Conservation (phyloP, 2,797 vertebrate genomes). For the Sitta carolinensis region DNA sequence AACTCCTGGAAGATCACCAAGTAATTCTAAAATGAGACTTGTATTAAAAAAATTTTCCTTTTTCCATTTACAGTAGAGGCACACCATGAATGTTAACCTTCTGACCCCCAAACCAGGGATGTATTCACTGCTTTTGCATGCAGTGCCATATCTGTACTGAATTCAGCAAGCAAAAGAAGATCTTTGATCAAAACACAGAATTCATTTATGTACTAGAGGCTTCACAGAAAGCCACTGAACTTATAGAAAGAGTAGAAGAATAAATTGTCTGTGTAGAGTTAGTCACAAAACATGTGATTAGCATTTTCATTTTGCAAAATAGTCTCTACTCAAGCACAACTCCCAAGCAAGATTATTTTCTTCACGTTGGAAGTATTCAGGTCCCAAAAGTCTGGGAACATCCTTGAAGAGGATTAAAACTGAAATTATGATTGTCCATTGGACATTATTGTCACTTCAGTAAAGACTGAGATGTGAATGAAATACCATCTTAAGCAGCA, state of each 20-base stretch:
- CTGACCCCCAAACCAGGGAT: neutral
- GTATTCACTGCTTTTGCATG: neutral
- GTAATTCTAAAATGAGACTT: neutral
- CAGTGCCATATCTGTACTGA: neutral
- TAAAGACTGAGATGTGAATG: neutral
- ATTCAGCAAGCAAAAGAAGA: neutral
- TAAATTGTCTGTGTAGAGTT: neutral
- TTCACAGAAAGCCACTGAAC: neutral
- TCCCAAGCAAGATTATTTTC: neutral
- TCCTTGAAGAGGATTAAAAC: neutral
- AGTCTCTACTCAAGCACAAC: neutral
- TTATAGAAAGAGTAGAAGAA: neutral
- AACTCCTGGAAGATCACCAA: neutral
- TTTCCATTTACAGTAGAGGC: neutral
- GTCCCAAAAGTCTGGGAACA: neutral
- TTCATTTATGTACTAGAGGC: neutral
- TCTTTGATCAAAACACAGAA: neutral
- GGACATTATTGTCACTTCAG: neutral
- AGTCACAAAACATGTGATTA: neutral
- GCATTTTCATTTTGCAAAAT: neutral
- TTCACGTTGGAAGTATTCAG: neutral
- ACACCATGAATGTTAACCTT: neutral
- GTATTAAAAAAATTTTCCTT: neutral
- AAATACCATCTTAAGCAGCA: neutral
- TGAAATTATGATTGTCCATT: neutral